A percentile compares a stretch with the other conserved stretches of the same genome.
phyloP scores from a whole-genome alignment of 2,888 invertebrate genomes.

The Punctoribates punctum region DNA sequence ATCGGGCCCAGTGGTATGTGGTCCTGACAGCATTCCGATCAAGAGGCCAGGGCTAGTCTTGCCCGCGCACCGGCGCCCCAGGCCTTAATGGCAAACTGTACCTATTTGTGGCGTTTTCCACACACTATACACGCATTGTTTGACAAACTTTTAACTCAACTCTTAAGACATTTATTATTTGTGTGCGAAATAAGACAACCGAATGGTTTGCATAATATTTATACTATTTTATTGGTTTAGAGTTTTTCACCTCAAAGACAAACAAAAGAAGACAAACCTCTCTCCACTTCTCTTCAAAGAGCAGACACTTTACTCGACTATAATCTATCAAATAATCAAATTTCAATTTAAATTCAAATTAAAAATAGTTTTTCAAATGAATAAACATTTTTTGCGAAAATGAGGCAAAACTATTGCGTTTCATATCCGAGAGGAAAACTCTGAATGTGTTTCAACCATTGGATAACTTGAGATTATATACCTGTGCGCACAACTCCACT shows the following conservation, averaged over 20 bases:
- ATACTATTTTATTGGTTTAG: not conserved
- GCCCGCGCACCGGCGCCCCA: conserved; percentile 34
- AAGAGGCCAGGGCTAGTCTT: conserved; percentile 29
- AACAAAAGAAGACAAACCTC: not conserved
- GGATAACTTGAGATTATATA: no score
- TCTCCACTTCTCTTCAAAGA: not conserved
- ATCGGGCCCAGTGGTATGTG: conserved; percentile 36
- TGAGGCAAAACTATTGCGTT: no score
- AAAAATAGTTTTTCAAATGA: no score
- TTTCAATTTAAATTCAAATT: no score
- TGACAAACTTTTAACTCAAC: not conserved
- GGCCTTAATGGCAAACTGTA: not conserved
- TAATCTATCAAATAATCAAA: no score
- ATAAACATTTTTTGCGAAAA: no score
- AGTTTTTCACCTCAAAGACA: not conserved
- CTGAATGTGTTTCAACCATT: no score
- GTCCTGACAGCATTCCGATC: conserved; percentile 35
- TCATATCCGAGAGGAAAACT: no score
- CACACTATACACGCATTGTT: not conserved
- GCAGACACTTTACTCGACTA: no score
- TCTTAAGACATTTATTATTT: not conserved
- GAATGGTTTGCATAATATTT: not conserved
- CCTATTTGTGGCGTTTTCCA: not conserved
- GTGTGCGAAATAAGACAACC: conserved; percentile 12
- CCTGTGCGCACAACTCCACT: no score